Percentiles rank a stretch among this genome's conserved stretches.
These are phyloP conservation scores for Rostratula benghalensis DNA, from an alignment of 2,113 vertebrate species.

Conservation along the genomic window DNA sequence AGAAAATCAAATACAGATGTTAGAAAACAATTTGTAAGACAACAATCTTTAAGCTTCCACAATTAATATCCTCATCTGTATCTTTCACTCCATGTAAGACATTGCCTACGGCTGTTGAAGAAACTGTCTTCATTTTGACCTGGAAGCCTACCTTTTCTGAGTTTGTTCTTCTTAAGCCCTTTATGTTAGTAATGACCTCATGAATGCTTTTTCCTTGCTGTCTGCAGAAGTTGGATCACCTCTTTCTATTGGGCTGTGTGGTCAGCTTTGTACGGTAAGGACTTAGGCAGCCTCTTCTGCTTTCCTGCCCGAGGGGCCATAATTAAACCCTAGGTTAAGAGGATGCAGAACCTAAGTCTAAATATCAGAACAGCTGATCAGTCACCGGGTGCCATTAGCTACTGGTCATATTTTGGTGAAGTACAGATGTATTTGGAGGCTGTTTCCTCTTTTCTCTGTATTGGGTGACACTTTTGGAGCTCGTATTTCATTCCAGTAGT, in stretches of 20 bases:
- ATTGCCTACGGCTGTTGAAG: background rate
- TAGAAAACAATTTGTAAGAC: background rate
- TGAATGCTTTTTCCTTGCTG: background rate
- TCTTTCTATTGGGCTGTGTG: background rate
- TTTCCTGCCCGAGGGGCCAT: slow-evolving; percentile 9
- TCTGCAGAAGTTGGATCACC: background rate
- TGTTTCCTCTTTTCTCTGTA: background rate
- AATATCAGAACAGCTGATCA: background rate
- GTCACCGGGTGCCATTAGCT: background rate
- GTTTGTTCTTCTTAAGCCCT: background rate
- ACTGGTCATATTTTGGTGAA: background rate
- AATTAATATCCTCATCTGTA: background rate
- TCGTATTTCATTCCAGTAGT: background rate
- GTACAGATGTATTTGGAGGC: background rate
- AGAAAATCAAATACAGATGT: background rate
- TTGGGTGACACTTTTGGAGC: background rate
- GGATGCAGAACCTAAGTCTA: background rate
- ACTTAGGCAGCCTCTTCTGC: background rate
- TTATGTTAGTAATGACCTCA: background rate
- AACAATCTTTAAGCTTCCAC: background rate
- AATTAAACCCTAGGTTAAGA: slow-evolving; percentile 28
- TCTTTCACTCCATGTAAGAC: background rate
- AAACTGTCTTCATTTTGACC: background rate
- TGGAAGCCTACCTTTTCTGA: background rate
- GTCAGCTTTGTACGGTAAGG: background rate